Base-by-base conservation (phyloP, 1,140 invertebrate genomes). In the Drosophila bipectinata region DNA sequence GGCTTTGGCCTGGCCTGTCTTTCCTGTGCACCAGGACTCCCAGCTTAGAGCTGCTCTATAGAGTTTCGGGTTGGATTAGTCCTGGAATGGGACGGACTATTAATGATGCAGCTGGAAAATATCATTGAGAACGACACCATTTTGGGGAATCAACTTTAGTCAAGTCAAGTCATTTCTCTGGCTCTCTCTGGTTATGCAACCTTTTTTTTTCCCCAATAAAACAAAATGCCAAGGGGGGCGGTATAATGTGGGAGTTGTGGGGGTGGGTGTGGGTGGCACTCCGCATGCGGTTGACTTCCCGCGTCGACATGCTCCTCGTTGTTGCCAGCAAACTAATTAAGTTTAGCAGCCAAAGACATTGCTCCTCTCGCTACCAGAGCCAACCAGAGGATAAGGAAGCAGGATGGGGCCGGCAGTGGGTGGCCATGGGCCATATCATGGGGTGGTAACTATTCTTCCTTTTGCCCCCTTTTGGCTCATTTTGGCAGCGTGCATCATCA, bases 311-410 rank as follows among this genome's bases (percentile, higher is more conserved):
- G 57, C 45, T 21, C 48, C 8, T 52, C 39, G 34, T 34, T 55
- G 54, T 54, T 81, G 72, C 47, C 72, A 77, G 78, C 73, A 80
- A 80, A 80, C 78, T 80, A 80, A 80, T 80, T 80, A 80, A 80
- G 78, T 80, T 76, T 81, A 64, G 72, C 60, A 75, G 58, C 77
- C 72, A 79, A 80, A 69, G 64, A 79, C 77, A 75, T 52, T 52
- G 56, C 45, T 34, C 21, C 24, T 53, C 34, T 34, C 5, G 24
- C 7, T 21, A 41, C 26, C 15, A 21, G 39, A 28, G 5, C 41
- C 26, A 44, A 7, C 28, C 14, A 28, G n/a, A 28, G 49, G 51
- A 67, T 48, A 49, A 32, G 52, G 21, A 32, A 48, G 21, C 7
- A 14, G 61, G 18, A 47, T 26, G 18, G 41, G 44, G 21, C 18